phyloP scores from a whole-genome alignment of 2,113 vertebrate genomes.

The Crotalus viridis region DNA sequence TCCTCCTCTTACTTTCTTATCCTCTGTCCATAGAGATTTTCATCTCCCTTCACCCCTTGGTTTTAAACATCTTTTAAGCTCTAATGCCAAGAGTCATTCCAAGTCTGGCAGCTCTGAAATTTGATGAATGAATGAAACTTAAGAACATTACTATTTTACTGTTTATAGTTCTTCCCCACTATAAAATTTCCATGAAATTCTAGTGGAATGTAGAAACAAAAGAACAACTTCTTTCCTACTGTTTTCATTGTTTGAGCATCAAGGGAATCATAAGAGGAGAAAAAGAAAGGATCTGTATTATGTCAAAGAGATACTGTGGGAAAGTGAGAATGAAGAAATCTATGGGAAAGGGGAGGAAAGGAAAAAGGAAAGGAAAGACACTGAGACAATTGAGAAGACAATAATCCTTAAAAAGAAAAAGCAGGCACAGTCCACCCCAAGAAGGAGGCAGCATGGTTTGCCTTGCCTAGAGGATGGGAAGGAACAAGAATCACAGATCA shows the following conservation, averaged over 20 bases:
- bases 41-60: not conserved
- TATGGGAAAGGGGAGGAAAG: not conserved
- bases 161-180: not conserved
- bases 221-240: not conserved
- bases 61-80: not conserved
- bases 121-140: not conserved
- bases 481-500: not conserved
- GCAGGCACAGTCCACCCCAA: not conserved
- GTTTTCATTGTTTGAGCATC: not conserved
- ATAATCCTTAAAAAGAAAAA: not conserved
- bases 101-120: not conserved
- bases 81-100: not conserved
- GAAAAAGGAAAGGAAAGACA: not conserved
- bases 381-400: not conserved
- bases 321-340: not conserved
- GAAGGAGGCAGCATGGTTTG: not conserved
- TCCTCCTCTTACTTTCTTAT: not conserved
- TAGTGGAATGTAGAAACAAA: not conserved
- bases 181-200: not conserved
- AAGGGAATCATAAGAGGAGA: not conserved
- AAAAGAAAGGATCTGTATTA: not conserved
- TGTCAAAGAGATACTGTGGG: not conserved
- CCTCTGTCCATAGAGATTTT: not conserved
- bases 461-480: not conserved
- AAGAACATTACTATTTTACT: not conserved